Conservation (phyloP, 1,140 invertebrate genomes). For the Diabrotica undecimpunctata region DNA sequence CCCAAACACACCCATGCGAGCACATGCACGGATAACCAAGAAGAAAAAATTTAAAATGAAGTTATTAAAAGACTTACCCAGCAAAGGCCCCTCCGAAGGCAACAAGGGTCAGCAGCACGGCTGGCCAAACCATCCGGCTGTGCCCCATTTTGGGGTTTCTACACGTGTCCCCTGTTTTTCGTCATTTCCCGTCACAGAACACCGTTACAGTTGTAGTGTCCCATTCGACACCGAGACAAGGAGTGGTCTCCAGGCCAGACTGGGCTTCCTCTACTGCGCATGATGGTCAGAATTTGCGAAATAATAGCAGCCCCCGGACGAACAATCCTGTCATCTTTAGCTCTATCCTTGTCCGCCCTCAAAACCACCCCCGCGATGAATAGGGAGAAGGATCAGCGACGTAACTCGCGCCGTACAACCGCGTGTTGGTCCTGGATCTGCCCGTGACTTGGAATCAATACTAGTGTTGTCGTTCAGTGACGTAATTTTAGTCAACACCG, state of each 20-base stretch:
- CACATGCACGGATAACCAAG: constrained; percentile 5
- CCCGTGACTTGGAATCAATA: constrained; percentile 42
- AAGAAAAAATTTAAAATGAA: neutral
- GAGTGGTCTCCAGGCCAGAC: constrained; percentile 44
- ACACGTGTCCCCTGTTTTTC: constrained; percentile 43
- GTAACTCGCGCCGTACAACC: neutral
- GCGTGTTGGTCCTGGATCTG: constrained; percentile 35
- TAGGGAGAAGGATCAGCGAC: neutral
- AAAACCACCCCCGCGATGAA: too few relatives aligned
- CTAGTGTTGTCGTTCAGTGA: constrained; percentile 31
- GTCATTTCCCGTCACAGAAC: constrained; percentile 39
- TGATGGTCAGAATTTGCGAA: constrained; percentile 42
- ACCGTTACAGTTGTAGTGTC: constrained; percentile 40
- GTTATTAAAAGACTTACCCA: constrained; percentile 35
- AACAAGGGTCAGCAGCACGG: constrained; percentile 43
- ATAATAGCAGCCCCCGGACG: constrained; percentile 37
- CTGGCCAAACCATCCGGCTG: constrained; percentile 44
- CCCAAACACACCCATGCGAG: constrained; percentile 11
- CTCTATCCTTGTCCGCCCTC: neutral
- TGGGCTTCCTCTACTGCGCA: constrained; percentile 40
- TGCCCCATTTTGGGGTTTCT: constrained; percentile 44
- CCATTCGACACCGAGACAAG: constrained; percentile 44
- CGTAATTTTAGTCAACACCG: constrained; percentile 40
- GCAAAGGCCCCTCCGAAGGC: constrained; percentile 37
- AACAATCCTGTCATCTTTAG: constrained; percentile 1